These are phyloP conservation scores for Eospalax fontanierii DNA, from an alignment of 2,797 vertebrate species.

Conservation along the genomic window DNA sequence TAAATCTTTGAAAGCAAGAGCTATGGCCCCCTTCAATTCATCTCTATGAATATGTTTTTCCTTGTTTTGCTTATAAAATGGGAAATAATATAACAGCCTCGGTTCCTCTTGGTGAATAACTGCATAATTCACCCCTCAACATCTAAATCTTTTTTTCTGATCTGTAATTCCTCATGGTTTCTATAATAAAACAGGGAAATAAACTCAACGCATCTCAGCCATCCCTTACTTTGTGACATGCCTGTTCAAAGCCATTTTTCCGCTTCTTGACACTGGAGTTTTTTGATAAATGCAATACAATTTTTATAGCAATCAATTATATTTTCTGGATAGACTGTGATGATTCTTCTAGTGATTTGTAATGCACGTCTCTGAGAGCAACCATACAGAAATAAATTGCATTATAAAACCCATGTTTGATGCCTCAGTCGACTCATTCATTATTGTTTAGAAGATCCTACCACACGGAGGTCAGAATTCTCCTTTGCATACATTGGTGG, in stretches of 20 bases:
- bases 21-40: conserved; percentile 28
- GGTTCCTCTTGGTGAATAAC: conserved; percentile 60
- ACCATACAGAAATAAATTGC: conserved; percentile 67
- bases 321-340: conserved; percentile 70
- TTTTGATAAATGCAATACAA: conserved; percentile 64
- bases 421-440: conserved; percentile 66
- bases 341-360: conserved; percentile 69
- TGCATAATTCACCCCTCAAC: conserved; percentile 61
- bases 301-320: conserved; percentile 67
- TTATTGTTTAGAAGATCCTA: conserved; percentile 60
- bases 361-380: conserved; percentile 66
- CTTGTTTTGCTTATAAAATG: conserved; percentile 62
- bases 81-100: conserved; percentile 46
- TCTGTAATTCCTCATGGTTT: conserved; percentile 56
- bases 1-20: conserved; percentile 68
- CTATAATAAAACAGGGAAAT: conserved; percentile 69
- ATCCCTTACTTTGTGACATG: conserved; percentile 40
- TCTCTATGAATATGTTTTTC: conserved; percentile 61
- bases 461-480: conserved; percentile 39
- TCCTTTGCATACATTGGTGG: conserved; percentile 34
- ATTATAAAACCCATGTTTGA: conserved; percentile 65
- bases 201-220: conserved; percentile 58
- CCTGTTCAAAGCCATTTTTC: conserved; percentile 68
- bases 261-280: conserved; percentile 33
- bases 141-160: conserved; percentile 56